Conservation (phyloP, 1,140 invertebrate species). For the Drosophila elegans region DNA sequence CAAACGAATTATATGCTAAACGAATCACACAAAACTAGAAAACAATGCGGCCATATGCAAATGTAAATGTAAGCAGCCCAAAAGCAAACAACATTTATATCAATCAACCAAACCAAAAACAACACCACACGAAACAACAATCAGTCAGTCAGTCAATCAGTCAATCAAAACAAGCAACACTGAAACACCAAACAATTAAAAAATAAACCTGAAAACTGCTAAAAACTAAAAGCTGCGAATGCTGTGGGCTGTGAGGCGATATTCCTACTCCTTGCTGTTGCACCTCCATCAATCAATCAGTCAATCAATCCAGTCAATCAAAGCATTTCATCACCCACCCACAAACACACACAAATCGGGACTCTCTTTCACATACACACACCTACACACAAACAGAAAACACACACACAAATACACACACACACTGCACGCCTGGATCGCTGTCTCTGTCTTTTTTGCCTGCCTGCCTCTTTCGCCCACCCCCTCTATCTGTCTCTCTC, state of each 20-base stretch:
- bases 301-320: no score
- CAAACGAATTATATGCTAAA: slow-evolving; percentile 1
- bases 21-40: slow-evolving; percentile 11
- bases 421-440: slow-evolving; percentile 37
- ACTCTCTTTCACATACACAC: slow-evolving; percentile 30
- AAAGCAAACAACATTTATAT: slow-evolving; percentile 2
- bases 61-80: slow-evolving; percentile 52
- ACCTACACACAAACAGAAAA: not conserved
- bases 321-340: slow-evolving; percentile 15
- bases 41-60: slow-evolving; percentile 47
- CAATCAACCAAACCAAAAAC: not conserved
- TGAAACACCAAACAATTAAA: slow-evolving; percentile 31
- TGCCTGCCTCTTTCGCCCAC: slow-evolving; percentile 22
- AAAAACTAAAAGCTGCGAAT: slow-evolving; percentile 33
- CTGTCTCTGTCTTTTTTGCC: slow-evolving; percentile 19
- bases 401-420: no score
- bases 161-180: slow-evolving; percentile 38
- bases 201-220: slow-evolving; percentile 13
- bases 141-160: slow-evolving; percentile 28
- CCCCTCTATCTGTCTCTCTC: slow-evolving; percentile 14
- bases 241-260: slow-evolving; percentile 55
- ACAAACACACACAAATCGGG: slow-evolving; percentile 19
- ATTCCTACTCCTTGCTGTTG: slow-evolving; percentile 63
- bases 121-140: no score
- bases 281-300: slow-evolving; percentile 59